Evolutionary conservation across 2,113 vertebrate genomes (phyloP).

Genomic region (Brienomyrus longianalis): DNA sequence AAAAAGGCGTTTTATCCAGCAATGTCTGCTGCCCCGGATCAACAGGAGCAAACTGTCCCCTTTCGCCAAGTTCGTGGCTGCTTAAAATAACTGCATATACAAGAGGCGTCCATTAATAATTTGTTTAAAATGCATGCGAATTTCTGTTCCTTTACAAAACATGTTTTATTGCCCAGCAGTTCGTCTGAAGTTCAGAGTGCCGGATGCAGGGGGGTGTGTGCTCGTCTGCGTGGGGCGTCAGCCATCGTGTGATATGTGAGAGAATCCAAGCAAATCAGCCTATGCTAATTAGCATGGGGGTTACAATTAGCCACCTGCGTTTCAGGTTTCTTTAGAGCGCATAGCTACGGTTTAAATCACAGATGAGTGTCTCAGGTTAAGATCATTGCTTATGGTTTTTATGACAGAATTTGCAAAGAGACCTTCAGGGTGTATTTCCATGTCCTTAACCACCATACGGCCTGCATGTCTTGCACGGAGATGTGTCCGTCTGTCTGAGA

Average conservation of each 20-base stretch:
- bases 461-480: background rate
- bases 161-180: constrained; percentile 21
- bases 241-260: background rate
- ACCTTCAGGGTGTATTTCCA: background rate
- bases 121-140: background rate
- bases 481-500: constrained; percentile 1
- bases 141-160: constrained; percentile 26
- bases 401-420: background rate
- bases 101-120: constrained; percentile 19
- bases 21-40: constrained; percentile 41
- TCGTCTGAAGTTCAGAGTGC: constrained; percentile 9
- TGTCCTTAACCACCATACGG: background rate
- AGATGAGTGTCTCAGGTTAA: background rate
- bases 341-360: background rate
- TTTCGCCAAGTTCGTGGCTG: constrained; percentile 39
- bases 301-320: background rate
- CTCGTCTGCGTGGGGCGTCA: background rate
- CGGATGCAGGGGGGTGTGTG: background rate
- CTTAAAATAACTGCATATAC: constrained; percentile 37
- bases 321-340: background rate
- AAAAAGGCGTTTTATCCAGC: constrained; percentile 25
- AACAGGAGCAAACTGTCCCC: constrained; percentile 33
- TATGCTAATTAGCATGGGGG: background rate
- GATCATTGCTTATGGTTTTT: background rate
- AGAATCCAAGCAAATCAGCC: background rate